phyloP scores from a whole-genome alignment of 2,888 invertebrate species.

The Strigamia maritima region DNA sequence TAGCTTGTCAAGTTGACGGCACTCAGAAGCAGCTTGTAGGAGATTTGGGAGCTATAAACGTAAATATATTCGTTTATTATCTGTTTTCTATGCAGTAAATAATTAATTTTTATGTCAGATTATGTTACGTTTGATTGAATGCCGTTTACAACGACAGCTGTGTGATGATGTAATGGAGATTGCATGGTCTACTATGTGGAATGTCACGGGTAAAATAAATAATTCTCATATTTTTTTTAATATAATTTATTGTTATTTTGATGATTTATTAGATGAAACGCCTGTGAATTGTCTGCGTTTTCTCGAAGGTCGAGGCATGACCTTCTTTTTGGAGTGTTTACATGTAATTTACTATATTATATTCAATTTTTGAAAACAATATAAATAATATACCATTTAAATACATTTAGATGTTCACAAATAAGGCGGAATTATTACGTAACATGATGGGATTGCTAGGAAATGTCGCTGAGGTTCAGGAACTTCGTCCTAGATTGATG shows the following conservation, averaged over 20 bases:
- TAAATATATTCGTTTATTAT: slow-evolving; percentile 48
- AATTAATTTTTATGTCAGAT: slow-evolving; percentile 57
- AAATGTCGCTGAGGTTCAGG: slow-evolving; percentile 91
- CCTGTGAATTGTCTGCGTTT: slow-evolving; percentile 90
- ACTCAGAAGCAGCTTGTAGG: slow-evolving; percentile 87
- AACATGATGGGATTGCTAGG: slow-evolving; percentile 96
- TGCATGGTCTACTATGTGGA: slow-evolving; percentile 99
- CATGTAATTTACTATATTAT: slow-evolving; percentile 59
- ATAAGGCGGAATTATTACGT: slow-evolving; percentile 82
- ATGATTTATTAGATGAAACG: slow-evolving; percentile 70
- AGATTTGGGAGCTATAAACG: slow-evolving; percentile 79
- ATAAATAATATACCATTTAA: background rate
- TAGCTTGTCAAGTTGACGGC: slow-evolving; percentile 95
- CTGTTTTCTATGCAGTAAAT: background rate
- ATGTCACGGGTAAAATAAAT: slow-evolving; percentile 57
- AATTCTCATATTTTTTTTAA: background rate
- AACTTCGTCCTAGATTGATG: slow-evolving; percentile 78
- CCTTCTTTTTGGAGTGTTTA: slow-evolving; percentile 81
- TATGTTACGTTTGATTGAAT: slow-evolving; percentile 83
- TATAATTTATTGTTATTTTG: background rate
- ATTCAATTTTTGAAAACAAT: background rate
- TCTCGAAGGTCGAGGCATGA: slow-evolving; percentile 82
- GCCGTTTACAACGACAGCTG: slow-evolving; percentile 68
- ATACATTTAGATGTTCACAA: slow-evolving; percentile 68
- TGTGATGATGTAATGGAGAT: slow-evolving; percentile 97